Evolutionary conservation across 37 sponge, comb jelly and placozoan species (phyloP), one percentile per base, ranked within the genome.

Genomic region (Cladorhizidae sp.): DNA sequence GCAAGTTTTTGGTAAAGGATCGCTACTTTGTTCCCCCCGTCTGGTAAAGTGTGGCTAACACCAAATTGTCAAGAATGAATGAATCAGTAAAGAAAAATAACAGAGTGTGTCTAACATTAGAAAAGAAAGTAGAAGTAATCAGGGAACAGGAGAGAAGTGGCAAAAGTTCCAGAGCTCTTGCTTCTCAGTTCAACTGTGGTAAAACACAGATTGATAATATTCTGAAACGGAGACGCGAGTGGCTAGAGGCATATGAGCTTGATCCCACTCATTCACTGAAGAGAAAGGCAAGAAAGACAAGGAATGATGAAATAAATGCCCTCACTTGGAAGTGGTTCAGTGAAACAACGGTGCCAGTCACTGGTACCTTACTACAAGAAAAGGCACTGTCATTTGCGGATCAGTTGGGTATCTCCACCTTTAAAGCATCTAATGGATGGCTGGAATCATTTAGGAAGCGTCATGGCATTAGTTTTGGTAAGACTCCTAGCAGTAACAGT

Each of bases 361-460:
- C 68, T 74, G 83, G 83, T 1, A 64, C 75, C 18, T 40, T 64
- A 54, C 28, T 83, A 6, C 67, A 64, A 65, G 75, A 83, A 74
- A 74, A 74, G 36, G 83, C 75, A 22, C 39, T 59, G 33, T 7
- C 21, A 1, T 37, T 83, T 50, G 83, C 83, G 29, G 0, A 29
- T 2, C 5, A 39, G 21, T 9, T 83, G n/a, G 75, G 55, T 12
- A 9, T 18, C 5, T 57, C 21, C 35, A 14, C 50, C 2, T 77
- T 77, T 39, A 83, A 83, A 61, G 87, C 81, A 37, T 80, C 87
- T 43, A 88, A 88, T 82, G 81, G 88, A 7, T 81, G 83, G 88
- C 29, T 88, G 49, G 70, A 88, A 8, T 50, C 73, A 25, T 88
- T 88, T 73, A 88, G 82, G 67, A 49, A 76, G 38, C 50, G 83